These are phyloP conservation scores for Eurytoma adleriae DNA, from an alignment of 2,888 invertebrate genomes.

Conservation along the genomic window DNA sequence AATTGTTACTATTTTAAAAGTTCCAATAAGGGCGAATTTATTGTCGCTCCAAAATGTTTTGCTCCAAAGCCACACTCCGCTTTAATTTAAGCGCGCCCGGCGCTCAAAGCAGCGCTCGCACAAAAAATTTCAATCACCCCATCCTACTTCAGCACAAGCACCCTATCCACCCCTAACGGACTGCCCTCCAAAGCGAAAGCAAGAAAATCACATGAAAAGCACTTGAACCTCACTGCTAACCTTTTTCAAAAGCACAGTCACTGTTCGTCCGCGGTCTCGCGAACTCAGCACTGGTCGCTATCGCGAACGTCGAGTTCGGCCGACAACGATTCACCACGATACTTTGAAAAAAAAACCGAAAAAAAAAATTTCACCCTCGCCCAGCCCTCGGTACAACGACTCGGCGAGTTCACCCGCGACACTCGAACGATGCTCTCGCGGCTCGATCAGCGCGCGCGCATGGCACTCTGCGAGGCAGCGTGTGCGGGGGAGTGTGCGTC, in stretches of 20 bases:
- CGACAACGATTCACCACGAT: not conserved
- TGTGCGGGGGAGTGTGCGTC: too few relatives aligned
- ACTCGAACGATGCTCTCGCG: too few relatives aligned
- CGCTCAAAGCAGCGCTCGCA: not conserved
- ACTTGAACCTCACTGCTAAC: slow-evolving; percentile 22
- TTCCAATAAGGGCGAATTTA: too few relatives aligned
- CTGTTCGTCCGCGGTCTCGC: not conserved
- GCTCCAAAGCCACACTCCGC: not conserved
- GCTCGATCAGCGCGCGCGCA: too few relatives aligned
- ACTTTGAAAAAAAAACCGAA: not conserved
- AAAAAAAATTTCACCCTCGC: not conserved
- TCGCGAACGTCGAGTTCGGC: too few relatives aligned
- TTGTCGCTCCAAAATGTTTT: too few relatives aligned
- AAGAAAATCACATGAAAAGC: not conserved
- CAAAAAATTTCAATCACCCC: not conserved
- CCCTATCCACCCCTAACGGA: not conserved
- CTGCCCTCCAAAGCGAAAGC: not conserved
- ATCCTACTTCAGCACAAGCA: not conserved
- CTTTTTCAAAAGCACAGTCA: slow-evolving; percentile 13
- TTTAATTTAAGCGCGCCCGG: not conserved
- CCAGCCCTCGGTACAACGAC: not conserved
- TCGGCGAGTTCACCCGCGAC: too few relatives aligned
- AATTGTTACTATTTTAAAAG: too few relatives aligned
- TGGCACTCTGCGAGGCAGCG: too few relatives aligned
- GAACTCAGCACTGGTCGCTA: not conserved